Conservation (phyloP, 2,888 invertebrate genomes). For the Zele albiditarsus region DNA sequence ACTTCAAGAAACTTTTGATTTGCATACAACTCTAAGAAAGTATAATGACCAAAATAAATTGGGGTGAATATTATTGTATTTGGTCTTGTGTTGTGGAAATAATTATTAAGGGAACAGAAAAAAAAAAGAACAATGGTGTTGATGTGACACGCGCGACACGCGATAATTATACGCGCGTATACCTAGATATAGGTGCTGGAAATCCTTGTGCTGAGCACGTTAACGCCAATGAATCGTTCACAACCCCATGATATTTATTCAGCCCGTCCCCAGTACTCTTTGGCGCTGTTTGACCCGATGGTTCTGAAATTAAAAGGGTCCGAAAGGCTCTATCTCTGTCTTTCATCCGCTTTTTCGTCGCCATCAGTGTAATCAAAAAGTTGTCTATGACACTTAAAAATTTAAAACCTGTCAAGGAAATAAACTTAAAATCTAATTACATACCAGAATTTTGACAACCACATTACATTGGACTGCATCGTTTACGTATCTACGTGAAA, state of each 20-base stretch:
- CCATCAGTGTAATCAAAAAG: slow-evolving; percentile 5
- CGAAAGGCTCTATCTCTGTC: not conserved
- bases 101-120: slow-evolving; percentile 15
- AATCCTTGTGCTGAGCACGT: slow-evolving; percentile 70
- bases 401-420: not conserved
- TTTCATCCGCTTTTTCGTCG: slow-evolving; percentile 25
- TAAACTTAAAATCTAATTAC: slow-evolving; percentile 21
- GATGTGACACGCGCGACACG: slow-evolving; percentile 24
- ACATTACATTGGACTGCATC: not conserved
- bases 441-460: not conserved
- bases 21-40: not conserved
- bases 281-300: slow-evolving; percentile 71
- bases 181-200: slow-evolving; percentile 71
- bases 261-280: slow-evolving; percentile 72
- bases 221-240: slow-evolving; percentile 67
- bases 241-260: slow-evolving; percentile 68
- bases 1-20: not conserved
- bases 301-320: slow-evolving; percentile 67
- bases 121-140: not conserved
- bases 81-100: slow-evolving; percentile 8
- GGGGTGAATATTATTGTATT: not conserved
- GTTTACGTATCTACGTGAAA: not conserved
- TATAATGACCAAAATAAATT: not conserved
- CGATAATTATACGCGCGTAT: slow-evolving; percentile 57
- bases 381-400: not conserved